These are phyloP conservation scores for Cheumatopsyche charites DNA, from an alignment of 1,140 invertebrate species.

Conservation along the genomic window DNA sequence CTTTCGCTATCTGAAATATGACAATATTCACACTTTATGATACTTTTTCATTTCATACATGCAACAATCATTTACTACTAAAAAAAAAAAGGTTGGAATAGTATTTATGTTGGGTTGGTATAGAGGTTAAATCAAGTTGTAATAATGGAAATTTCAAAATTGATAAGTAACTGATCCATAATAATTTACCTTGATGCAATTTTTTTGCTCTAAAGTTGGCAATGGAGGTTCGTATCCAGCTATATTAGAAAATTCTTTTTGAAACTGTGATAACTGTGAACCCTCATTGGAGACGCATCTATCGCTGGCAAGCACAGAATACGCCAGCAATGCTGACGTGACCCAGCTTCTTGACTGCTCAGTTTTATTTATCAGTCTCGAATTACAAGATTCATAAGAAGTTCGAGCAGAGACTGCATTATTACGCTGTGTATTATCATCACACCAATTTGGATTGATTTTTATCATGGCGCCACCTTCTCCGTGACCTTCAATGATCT, in stretches of 20 bases:
- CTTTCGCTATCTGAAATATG: slow-evolving; percentile 46
- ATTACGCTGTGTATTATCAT: neutral
- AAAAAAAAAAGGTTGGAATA: too few relatives aligned
- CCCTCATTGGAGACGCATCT: slow-evolving; percentile 56
- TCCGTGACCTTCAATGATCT: slow-evolving; percentile 41
- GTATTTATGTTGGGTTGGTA: too few relatives aligned
- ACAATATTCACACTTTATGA: slow-evolving; percentile 2
- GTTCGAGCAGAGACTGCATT: neutral
- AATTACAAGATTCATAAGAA: neutral
- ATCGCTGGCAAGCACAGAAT: slow-evolving; percentile 55
- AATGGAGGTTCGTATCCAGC: slow-evolving; percentile 52
- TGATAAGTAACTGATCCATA: too few relatives aligned
- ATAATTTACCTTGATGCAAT: slow-evolving; percentile 51
- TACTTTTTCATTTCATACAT: neutral
- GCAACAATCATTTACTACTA: too few relatives aligned
- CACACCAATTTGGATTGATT: slow-evolving; percentile 4
- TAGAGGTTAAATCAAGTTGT: neutral
- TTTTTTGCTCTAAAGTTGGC: slow-evolving; percentile 48
- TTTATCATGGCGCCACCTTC: slow-evolving; percentile 43
- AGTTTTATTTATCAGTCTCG: neutral
- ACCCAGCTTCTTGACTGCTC: slow-evolving; percentile 51
- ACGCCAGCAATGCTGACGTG: slow-evolving; percentile 52
- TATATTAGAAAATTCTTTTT: slow-evolving; percentile 52
- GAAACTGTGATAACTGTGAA: slow-evolving; percentile 56
- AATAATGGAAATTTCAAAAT: neutral